Base-by-base conservation (phyloP, 1,140 invertebrate genomes). In the Trachelipus rathkii region DNA sequence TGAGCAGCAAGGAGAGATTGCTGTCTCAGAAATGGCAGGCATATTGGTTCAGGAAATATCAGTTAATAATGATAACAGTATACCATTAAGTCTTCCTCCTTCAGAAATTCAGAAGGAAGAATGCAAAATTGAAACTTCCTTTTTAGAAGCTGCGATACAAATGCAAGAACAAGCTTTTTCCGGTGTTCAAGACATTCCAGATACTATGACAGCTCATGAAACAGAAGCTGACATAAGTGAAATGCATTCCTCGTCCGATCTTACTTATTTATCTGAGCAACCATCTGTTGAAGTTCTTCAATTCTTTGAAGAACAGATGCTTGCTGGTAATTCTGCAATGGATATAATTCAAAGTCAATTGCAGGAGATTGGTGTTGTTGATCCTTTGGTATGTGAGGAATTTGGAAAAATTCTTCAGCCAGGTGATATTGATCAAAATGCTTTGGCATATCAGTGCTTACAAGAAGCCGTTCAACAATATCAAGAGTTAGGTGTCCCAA, bases 211-310 rank as follows among this genome's bases (percentile, higher is more conserved):
- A 50, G 71, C 71, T 43, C 70, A 78, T 44, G 77, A 74, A 67
- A 79, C 80, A 23, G 78, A 81, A 74, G 75, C 74, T 73, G 77
- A 79, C 45, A 19, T 79, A 33, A 81, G 78, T 70, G 78, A 79
- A 67, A 23, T 81, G 13, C 79, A 81, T 67, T 81, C 79, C 71
- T 71, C 73, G 69, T 71, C 77, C 43, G 80, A 79, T 67, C 73
- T 71, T 11, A 19, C 78, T 68, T 70, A 81, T 46, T 45, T 70
- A 44, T 66, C 71, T 15, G 75, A 77, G 19, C 76, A 73, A 11
- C 77, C 77, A 76, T 71, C 60, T 19, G 73, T 50, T 70, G 79
- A 80, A 60, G 71, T 44, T 71, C 73, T 44, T n/a, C 70, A 76
- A 45, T 44, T 21, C 21, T 66, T 76, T 69, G 71, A 73, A 53